A percentile compares a stretch with the other conserved stretches of the same genome.
Conservation (phyloP, 1,140 invertebrate genomes). For the Arctopsyche grandis region DNA sequence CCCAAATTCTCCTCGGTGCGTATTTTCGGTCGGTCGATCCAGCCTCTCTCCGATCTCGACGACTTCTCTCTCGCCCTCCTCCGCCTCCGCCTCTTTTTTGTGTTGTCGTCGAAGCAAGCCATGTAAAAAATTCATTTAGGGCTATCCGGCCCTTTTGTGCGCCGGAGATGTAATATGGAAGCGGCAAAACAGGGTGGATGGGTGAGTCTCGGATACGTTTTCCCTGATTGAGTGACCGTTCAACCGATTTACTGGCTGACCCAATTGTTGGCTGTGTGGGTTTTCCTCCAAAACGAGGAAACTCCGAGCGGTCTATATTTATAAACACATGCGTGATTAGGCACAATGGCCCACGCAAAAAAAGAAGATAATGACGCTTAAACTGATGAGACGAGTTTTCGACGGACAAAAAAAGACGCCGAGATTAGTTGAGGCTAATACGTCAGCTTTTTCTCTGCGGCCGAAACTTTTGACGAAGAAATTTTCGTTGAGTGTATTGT, state of each 20-base stretch:
- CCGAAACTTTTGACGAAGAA: too few relatives aligned
- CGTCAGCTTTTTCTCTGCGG: too few relatives aligned
- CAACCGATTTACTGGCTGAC: conserved; percentile 8
- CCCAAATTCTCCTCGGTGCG: not conserved
- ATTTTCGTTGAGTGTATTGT: too few relatives aligned
- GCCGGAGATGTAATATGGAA: not conserved
- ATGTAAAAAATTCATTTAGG: conserved; percentile 39
- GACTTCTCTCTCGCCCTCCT: not conserved
- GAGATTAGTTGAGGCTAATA: too few relatives aligned
- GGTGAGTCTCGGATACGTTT: conserved; percentile 3
- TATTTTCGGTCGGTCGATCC: conserved; percentile 30
- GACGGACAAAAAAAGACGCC: not conserved
- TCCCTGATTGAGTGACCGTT: conserved; percentile 32
- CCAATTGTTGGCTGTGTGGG: not conserved
- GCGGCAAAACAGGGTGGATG: not conserved
- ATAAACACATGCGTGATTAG: not conserved
- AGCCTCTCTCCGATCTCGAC: not conserved
- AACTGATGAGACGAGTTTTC: not conserved
- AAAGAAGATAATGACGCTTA: not conserved
- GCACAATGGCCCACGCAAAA: not conserved
- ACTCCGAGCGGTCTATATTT: not conserved
- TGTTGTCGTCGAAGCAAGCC: conserved; percentile 24
- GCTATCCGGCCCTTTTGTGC: not conserved
- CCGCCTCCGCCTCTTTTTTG: not conserved
- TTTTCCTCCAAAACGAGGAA: not conserved